These are phyloP conservation scores for Parelbella ahira DNA, from an alignment of 2,888 invertebrate genomes.

Conservation along the genomic window DNA sequence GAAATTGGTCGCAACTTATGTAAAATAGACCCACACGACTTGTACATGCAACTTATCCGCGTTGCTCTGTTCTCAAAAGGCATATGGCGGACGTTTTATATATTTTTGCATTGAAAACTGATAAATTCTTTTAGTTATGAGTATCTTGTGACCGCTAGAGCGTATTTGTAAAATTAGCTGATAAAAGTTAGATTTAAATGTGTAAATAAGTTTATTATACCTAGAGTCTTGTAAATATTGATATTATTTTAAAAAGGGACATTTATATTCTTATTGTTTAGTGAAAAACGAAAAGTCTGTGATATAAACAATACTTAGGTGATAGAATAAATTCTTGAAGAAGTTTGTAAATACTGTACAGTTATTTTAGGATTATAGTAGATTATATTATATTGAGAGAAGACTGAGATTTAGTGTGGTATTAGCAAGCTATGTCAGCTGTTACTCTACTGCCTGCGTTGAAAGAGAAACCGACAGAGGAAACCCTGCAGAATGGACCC, in stretches of 20 bases:
- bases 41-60: conserved; percentile 39
- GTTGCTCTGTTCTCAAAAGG: conserved; percentile 75
- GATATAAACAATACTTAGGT: conserved; percentile 81
- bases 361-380: conserved; percentile 75
- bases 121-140: conserved; percentile 81
- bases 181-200: conserved; percentile 77
- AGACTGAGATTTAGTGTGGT: conserved; percentile 75
- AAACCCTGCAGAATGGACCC: conserved; percentile 65
- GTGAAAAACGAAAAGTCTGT: conserved; percentile 82
- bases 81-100: conserved; percentile 82
- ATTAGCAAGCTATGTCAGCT: conserved; percentile 77
- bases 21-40: conserved; percentile 24
- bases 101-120: conserved; percentile 81
- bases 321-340: conserved; percentile 75
- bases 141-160: conserved; percentile 77
- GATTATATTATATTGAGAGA: conserved; percentile 74
- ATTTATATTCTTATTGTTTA: conserved; percentile 80
- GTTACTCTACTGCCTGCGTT: conserved; percentile 73
- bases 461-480: conserved; percentile 73
- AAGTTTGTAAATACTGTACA: conserved; percentile 78
- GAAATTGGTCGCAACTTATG: conserved; percentile 30
- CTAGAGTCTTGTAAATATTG: conserved; percentile 76
- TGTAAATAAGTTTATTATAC: conserved; percentile 79
- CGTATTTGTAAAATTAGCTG: conserved; percentile 78
- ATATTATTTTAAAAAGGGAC: conserved; percentile 80